Base-by-base conservation (phyloP, 2,113 vertebrate species). In the Onychostoma macrolepis region DNA sequence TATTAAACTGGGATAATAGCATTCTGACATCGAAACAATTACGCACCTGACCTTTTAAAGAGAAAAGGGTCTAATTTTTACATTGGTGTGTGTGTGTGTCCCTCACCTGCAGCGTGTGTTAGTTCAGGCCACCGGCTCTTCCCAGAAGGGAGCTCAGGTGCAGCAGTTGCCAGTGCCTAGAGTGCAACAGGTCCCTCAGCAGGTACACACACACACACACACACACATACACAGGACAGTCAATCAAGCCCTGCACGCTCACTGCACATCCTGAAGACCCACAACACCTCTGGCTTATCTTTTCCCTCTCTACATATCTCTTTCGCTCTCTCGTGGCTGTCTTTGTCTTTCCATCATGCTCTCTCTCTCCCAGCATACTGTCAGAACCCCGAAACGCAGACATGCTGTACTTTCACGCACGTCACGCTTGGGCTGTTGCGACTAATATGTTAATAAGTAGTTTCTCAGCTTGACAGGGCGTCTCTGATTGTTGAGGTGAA, bases 111-210 rank as follows among this genome's bases (percentile, higher is more conserved):
- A 99, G 98, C 97, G 97, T 91, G 97, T 98, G 93, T 93, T 99
- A 96, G 97, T 98, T 90, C 98, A 99, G 90, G 93, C 97, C 83
- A 94, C 96, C 26, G 96, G 97, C 92, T 96, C 98, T 0, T 91
- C 96, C 93, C 96, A 97, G 93, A 99, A 99, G 94, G 97, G 95
- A 89, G 93, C 94, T 24, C 95, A 95, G 91, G 97, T 96, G 94
- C 97, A 99, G 93, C 96, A 97, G 3, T 92, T 97, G 90, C 94
- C 96, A 78, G 95, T 97, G 80, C 94, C 97, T 93, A 96, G 97
- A 91, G 96, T 96, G 13, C 97, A 98, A 93, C 97, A 97, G 93
- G 96, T 97, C 85, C 95, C 97, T 87, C 97, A 97, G 91, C 98
- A 98, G 98, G 97, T 99, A 95, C 96, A 97, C 92, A 93, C 84